Evolutionary conservation across 2,113 vertebrate genomes (phyloP), one percentile per base, ranked within the genome.

Genomic region (Vulpes lagopus): DNA sequence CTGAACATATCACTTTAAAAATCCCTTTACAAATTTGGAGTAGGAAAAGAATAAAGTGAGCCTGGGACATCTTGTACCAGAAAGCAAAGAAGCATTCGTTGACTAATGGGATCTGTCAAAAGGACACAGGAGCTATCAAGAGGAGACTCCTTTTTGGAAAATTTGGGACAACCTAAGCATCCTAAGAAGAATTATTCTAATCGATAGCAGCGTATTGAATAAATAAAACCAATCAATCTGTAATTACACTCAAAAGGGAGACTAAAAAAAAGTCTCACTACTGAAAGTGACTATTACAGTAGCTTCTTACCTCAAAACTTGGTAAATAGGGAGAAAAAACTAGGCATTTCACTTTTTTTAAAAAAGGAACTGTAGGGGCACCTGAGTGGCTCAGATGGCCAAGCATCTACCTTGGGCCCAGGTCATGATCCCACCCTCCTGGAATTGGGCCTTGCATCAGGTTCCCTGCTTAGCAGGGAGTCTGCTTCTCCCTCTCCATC

Each of bases 1-100:
- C 55, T 81, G 64, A 94, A 98, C 95, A 96, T 67, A 91, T 78
- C 88, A 93, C 97, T 83, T 98, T 97, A 84, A 96, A 95, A 97
- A 96, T 92, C 78, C 32, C 96, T 97, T 97, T 89, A 96, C 96
- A 98, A 97, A 17, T 78, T 15, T 89, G 35, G 43, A 32, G 12
- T 57, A 93, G 67, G 53, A 59, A 97, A 94, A 97, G 12, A 23
- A 20, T 10, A 85, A 89, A 11, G 20, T 76, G 8, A 91, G 30
- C 96, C 97, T 82, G 65, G 60, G 71, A 97, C 85, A 93, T 94
- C 88, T 97, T 97, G 23, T 91, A 51, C 49, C 59, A 71, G 22
- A 87, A 95, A 90, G 49, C 53, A 64, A 76, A 92, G 30, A 76
- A 51, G 49, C 20, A 53, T 43, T 73, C 7, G 32, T 9, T 83